Evolutionary conservation across 23 tunicate genomes (phyloP).

Genomic region (Trididemnum clinides): DNA sequence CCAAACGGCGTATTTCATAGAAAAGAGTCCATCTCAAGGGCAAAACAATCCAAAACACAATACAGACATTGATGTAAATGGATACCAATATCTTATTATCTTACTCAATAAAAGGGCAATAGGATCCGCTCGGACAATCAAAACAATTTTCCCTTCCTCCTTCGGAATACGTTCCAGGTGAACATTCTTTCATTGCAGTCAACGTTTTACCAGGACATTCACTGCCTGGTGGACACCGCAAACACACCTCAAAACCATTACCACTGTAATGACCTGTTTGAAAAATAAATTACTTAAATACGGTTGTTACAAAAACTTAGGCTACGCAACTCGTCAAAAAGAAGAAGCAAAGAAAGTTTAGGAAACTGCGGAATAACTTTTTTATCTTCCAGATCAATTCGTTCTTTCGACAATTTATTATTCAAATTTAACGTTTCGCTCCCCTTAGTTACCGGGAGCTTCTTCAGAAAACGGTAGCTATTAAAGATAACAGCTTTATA

Average conservation of each 20-base stretch:
- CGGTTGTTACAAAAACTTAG: background rate
- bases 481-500: too few species aligned
- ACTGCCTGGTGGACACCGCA: conserved; percentile 76
- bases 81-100: background rate
- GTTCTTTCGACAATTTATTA: too few species aligned
- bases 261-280: conserved; percentile 65
- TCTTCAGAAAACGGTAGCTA: too few species aligned
- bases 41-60: too few species aligned
- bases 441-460: too few species aligned
- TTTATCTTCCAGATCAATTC: too few species aligned
- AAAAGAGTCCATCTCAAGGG: too few species aligned
- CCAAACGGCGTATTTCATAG: too few species aligned
- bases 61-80: background rate
- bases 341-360: too few species aligned
- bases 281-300: background rate
- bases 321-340: too few species aligned
- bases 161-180: conserved; percentile 66
- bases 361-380: too few species aligned
- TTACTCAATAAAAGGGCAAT: conserved; percentile 83
- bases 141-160: conserved; percentile 40
- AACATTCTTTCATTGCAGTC: conserved; percentile 28
- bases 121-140: conserved; percentile 68
- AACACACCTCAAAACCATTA: conserved; percentile 31
- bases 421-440: too few species aligned
- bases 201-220: conserved; percentile 52